Percentiles rank a stretch among this genome's conserved stretches.
Evolutionary conservation across 2,888 invertebrate genomes (phyloP).

Genomic region (Trichogramma dendrolimi): DNA sequence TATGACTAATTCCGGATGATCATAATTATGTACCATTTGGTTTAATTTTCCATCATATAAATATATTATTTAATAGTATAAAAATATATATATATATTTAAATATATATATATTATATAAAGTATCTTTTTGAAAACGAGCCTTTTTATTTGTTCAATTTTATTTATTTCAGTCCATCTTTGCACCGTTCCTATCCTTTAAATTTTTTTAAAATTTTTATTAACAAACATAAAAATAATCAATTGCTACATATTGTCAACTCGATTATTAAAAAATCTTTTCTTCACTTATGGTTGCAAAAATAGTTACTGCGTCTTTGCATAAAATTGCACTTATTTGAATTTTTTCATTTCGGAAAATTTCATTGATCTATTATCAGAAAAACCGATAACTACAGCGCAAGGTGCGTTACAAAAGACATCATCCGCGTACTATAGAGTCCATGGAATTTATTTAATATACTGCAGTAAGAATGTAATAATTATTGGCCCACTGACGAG

Average conservation of each 20-base stretch:
- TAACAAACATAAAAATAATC: neutral
- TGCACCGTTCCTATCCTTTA: neutral
- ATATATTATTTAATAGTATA: slow-evolving; percentile 35
- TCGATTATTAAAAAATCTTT: neutral
- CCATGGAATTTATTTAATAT: no score
- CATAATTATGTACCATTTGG: slow-evolving; percentile 37
- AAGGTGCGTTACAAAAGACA: no score
- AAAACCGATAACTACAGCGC: no score
- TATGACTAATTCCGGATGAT: slow-evolving; percentile 30
- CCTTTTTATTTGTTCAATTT: slow-evolving; percentile 24
- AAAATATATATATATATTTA: slow-evolving; percentile 42
- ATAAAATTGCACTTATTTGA: no score
- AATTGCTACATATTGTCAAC: neutral
- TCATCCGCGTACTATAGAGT: no score
- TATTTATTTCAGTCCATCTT: neutral
- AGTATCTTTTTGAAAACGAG: slow-evolving; percentile 45
- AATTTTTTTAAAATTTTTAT: neutral
- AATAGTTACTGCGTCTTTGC: no score
- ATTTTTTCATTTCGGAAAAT: no score
- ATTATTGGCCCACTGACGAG: no score
- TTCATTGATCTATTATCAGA: no score
- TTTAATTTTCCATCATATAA: slow-evolving; percentile 40
- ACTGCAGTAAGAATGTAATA: no score
- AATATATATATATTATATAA: slow-evolving; percentile 46
- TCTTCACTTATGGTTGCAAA: no score